Conservation (phyloP, 1,140 invertebrate species). For the Pentalonia nigronervosa region DNA sequence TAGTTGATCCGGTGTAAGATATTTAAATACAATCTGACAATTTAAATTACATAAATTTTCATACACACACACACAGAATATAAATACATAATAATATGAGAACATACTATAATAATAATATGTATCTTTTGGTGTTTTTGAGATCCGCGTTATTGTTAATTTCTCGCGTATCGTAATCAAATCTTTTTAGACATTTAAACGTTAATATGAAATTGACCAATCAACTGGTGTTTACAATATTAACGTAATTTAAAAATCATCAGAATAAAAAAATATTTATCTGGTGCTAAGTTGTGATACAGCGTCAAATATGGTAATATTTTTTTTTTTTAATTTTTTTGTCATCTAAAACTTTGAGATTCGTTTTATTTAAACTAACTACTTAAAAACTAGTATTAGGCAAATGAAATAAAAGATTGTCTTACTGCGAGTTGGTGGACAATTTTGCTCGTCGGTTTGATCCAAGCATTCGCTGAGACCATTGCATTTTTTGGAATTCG, state of each 20-base stretch:
- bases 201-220: neutral
- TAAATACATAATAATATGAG: neutral
- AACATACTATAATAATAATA: neutral
- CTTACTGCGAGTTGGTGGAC: conserved; percentile 33
- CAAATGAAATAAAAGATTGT: neutral
- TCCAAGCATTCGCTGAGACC: conserved; percentile 67
- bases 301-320: no score
- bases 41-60: no score
- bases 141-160: neutral
- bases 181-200: neutral
- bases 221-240: neutral
- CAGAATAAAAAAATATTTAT: neutral
- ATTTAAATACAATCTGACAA: neutral
- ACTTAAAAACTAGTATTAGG: no score
- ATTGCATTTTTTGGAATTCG: conserved; percentile 63
- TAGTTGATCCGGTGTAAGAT: neutral
- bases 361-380: no score
- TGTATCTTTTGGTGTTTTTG: neutral
- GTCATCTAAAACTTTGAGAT: no score
- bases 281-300: neutral
- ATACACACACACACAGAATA: neutral
- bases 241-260: neutral
- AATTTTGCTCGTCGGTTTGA: conserved; percentile 66
- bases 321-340: neutral
- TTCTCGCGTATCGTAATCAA: neutral